Base-by-base conservation (phyloP, 2,888 invertebrate species). In the Stenichneumon culpator region DNA sequence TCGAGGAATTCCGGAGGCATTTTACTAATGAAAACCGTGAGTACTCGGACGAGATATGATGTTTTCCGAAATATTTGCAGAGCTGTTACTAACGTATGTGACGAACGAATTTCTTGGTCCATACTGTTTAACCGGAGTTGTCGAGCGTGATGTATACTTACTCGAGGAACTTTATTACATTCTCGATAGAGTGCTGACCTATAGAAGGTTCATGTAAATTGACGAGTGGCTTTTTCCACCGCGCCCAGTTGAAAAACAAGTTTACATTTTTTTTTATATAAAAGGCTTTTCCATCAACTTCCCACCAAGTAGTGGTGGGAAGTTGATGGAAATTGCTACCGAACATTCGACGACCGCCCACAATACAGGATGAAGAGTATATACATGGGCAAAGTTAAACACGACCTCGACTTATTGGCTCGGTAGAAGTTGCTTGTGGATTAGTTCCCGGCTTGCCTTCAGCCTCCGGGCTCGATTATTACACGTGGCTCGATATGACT, bases 371-470 rank as follows among this genome's bases (percentile, higher is more conserved):
- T 9, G 32, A 36, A 60, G 11, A 19, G 14, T 52, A 3, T 3
- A 47, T 82, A 74, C 68, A 75, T 4, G 82, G 9, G 39, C 44
- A 73, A 86, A 86, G 83, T 86, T 86, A 84, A 84, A 69, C 83
- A 82, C 75, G 74, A 74, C 54, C 74, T n/a, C 60, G 82, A 82
- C 86, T 86, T 86, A 84, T 86, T 77, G 73, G 80, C 74, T 75
- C 25, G 69, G 75, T 73, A 70, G 73, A 84, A 86, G 83, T 87
- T 87, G 72, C 14, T 57, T 22, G 69, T 32, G 83, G 82, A 87
- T 87, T 84, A 87, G 87, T 84, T 87, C 86, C 79, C 72, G 74
- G 78, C 79, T 84, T 86, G 80, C 39, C 50, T 47, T 68, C 14
- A 60, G 60, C 70, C 74, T 39, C 22, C 11, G 39, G 70, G 54